phyloP scores from a whole-genome alignment of 2,888 invertebrate genomes.

The Epirrita christyi region DNA sequence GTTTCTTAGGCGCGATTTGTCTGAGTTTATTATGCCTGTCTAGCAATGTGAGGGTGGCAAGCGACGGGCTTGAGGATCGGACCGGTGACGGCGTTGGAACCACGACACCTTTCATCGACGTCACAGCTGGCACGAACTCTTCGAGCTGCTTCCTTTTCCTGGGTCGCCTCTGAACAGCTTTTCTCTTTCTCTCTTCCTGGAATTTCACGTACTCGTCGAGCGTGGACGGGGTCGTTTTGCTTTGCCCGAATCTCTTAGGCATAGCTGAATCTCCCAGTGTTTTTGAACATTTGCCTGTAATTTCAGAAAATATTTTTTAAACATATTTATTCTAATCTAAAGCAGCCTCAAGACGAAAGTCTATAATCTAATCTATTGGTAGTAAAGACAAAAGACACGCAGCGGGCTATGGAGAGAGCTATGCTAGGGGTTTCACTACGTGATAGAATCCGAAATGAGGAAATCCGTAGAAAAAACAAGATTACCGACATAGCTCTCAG shows the following conservation, averaged over 20 bases:
- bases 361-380: no score
- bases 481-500: no score
- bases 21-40: neutral
- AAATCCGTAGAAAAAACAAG: no score
- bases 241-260: constrained; percentile 3
- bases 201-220: constrained; percentile 22
- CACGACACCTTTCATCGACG: neutral
- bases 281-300: constrained; percentile 19
- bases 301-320: neutral
- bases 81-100: neutral
- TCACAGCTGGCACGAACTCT: neutral
- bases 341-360: no score
- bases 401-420: no score
- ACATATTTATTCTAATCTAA: no score
- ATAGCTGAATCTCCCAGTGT: constrained; percentile 13
- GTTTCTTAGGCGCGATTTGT: constrained; percentile 14
- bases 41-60: constrained; percentile 14
- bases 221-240: constrained; percentile 2
- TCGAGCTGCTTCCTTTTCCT: constrained; percentile 1
- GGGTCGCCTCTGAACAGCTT: neutral
- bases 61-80: constrained; percentile 1
- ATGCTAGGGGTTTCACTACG: no score
- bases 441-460: no score
- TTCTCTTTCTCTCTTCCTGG: constrained; percentile 9
- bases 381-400: no score